Evolutionary conservation across 2,797 vertebrate genomes (phyloP).

Genomic region (Gastrophryne carolinensis): DNA sequence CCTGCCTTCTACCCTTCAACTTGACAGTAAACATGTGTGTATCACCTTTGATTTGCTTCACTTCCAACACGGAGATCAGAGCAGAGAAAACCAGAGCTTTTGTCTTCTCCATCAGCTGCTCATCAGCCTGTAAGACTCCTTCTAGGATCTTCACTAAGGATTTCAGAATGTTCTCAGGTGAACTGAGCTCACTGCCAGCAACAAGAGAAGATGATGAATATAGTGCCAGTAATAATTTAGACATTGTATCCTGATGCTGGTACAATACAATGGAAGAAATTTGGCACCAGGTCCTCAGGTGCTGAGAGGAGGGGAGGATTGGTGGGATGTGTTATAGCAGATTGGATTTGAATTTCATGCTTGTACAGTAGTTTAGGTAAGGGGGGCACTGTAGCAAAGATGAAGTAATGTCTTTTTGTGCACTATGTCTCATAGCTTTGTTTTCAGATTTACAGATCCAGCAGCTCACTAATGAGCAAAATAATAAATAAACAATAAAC

Average conservation of each 20-base stretch:
- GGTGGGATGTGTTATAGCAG: too few species aligned
- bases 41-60: constrained; percentile 88
- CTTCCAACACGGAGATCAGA: constrained; percentile 89
- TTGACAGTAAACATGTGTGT: too few species aligned
- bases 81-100: constrained; percentile 94
- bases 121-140: constrained; percentile 87
- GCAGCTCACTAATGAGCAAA: neutral
- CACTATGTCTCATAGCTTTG: too few species aligned
- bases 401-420: too few species aligned
- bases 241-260: neutral
- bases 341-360: too few species aligned
- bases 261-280: neutral
- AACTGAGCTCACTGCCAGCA: constrained; percentile 78
- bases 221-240: neutral
- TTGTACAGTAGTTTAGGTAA: too few species aligned
- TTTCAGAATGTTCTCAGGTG: constrained; percentile 82
- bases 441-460: too few species aligned
- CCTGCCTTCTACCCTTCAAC: too few species aligned
- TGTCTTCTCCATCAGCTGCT: constrained; percentile 89
- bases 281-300: neutral
- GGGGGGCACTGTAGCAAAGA: too few species aligned
- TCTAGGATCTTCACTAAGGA: constrained; percentile 91
- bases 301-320: neutral
- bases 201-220: neutral
- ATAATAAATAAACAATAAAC: neutral